Conservation (phyloP, 1,140 invertebrate species). For the Protaetia brevitarsis region DNA sequence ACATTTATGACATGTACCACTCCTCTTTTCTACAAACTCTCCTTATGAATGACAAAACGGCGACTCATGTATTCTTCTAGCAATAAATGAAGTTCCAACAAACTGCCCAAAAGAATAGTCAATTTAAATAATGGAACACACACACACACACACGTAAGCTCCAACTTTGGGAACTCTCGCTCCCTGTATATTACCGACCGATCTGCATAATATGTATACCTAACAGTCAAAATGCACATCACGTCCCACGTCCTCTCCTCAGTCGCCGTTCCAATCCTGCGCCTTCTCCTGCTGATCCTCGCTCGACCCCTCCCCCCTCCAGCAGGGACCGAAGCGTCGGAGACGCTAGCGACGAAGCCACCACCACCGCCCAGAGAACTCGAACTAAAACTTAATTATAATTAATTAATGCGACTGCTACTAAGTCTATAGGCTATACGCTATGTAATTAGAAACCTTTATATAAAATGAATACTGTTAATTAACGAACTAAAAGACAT, state of each 20-base stretch:
- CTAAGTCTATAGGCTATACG: slow-evolving; percentile 52
- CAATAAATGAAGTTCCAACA: too few relatives aligned
- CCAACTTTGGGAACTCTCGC: too few relatives aligned
- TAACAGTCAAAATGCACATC: slow-evolving; percentile 51
- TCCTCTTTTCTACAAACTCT: too few relatives aligned
- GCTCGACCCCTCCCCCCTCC: not conserved
- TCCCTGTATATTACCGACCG: too few relatives aligned
- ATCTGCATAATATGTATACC: slow-evolving; percentile 54
- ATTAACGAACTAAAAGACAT: slow-evolving; percentile 59
- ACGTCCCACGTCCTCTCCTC: slow-evolving; percentile 40
- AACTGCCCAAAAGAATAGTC: too few relatives aligned
- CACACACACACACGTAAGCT: too few relatives aligned
- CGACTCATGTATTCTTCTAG: too few relatives aligned
- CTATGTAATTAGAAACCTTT: slow-evolving; percentile 60
- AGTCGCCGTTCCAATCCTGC: slow-evolving; percentile 1
- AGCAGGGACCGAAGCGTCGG: not conserved
- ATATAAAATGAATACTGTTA: slow-evolving; percentile 60
- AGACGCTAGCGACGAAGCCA: slow-evolving; percentile 32
- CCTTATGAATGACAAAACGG: too few relatives aligned
- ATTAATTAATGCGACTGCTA: slow-evolving; percentile 68
- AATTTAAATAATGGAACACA: too few relatives aligned
- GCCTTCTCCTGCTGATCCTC: not conserved
- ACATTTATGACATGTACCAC: too few relatives aligned
- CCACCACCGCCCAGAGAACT: slow-evolving; percentile 52
- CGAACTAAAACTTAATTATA: slow-evolving; percentile 77